Evolutionary conservation across 2,113 vertebrate species (phyloP).

Genomic region (Zapus hudsonius): DNA sequence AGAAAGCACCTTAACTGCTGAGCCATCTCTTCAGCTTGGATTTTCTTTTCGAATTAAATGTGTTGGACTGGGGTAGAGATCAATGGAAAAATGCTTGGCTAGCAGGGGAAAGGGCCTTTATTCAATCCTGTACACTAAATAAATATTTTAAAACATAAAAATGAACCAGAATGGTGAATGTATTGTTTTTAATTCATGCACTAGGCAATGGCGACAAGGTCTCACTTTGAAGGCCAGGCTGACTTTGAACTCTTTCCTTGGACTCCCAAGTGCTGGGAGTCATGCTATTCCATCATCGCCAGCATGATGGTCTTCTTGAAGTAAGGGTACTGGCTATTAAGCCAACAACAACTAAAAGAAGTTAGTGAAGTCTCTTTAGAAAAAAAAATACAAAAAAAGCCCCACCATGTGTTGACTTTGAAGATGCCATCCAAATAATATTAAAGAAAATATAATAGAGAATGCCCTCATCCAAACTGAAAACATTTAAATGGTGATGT

Average conservation of each 20-base stretch:
- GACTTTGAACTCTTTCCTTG: no score
- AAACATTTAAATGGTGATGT: not conserved
- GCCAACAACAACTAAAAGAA: not conserved
- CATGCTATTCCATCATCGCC: not conserved
- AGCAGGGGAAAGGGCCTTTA: not conserved
- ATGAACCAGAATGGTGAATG: not conserved
- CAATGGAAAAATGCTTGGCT: not conserved
- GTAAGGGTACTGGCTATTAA: not conserved
- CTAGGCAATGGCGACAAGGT: no score
- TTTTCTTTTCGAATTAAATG: not conserved
- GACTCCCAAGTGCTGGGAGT: not conserved
- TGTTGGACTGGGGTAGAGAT: not conserved
- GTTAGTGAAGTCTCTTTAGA: not conserved
- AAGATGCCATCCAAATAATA: not conserved
- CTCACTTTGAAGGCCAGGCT: no score
- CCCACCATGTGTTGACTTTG: not conserved
- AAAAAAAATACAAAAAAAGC: not conserved
- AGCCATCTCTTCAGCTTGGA: no score
- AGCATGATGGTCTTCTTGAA: constrained; percentile 25
- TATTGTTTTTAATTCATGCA: not conserved
- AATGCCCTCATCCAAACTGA: not conserved
- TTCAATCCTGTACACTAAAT: not conserved
- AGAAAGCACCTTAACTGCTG: no score
- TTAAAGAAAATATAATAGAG: not conserved
- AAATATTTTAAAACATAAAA: not conserved